Percentiles rank a stretch among this genome's conserved stretches.
Conservation (phyloP, 2,113 vertebrate species). For the Canis aureus region DNA sequence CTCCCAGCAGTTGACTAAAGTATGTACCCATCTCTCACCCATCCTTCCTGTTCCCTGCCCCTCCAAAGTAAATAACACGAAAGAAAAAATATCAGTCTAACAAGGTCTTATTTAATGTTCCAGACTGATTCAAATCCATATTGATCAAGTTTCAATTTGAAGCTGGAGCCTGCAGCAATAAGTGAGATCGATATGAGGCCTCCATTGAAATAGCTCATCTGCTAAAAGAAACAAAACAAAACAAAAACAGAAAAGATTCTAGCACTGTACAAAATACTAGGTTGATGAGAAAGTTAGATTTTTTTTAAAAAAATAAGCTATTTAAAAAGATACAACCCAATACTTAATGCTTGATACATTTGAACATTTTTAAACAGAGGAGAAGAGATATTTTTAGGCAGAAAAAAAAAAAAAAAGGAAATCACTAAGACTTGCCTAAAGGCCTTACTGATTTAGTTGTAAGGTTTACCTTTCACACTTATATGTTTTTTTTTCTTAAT, state of each 20-base stretch:
- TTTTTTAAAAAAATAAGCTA: constrained; percentile 9
- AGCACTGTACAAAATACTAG: not conserved
- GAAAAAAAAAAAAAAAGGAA: not conserved
- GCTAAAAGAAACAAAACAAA: not conserved
- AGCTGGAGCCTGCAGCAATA: constrained; percentile 6
- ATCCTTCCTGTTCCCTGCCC: not conserved
- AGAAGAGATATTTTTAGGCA: constrained; percentile 48
- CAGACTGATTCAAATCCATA: constrained; percentile 55
- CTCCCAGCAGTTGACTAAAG: not conserved
- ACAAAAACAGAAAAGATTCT: not conserved
- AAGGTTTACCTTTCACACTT: constrained; percentile 24
- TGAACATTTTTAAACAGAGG: constrained; percentile 49
- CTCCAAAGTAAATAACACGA: constrained; percentile 56
- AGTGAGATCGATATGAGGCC: not conserved
- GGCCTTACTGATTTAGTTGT: constrained; percentile 28
- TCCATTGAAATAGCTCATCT: constrained; percentile 51
- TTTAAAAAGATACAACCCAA: not conserved
- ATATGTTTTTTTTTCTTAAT: constrained; percentile 4
- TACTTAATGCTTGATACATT: constrained; percentile 45
- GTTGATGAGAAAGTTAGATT: constrained; percentile 11
- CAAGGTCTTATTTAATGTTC: constrained; percentile 63
- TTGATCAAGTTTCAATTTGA: constrained; percentile 56
- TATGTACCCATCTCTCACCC: not conserved
- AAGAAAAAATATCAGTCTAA: constrained; percentile 50
- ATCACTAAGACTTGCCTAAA: constrained; percentile 43